Percentiles rank a stretch among this genome's conserved stretches.
phyloP scores from a whole-genome alignment of 2,797 vertebrate species.

The Pogoniulus pusillus region DNA sequence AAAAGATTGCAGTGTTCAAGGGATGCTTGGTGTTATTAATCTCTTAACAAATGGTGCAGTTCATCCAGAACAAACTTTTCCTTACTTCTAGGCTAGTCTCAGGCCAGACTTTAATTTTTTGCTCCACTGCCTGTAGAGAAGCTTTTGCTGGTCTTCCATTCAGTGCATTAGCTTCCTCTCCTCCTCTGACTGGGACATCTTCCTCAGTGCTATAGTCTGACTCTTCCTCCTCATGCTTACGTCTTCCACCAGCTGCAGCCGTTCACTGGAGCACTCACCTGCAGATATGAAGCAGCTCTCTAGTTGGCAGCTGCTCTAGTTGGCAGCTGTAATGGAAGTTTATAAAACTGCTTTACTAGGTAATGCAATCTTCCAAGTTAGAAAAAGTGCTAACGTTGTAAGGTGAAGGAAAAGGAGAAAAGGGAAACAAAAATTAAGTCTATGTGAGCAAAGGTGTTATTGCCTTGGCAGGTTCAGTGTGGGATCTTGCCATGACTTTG shows the following conservation, averaged over 20 bases:
- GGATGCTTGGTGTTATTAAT: not conserved
- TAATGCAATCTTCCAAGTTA: not conserved
- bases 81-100: not conserved
- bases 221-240: not conserved
- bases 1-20: not conserved
- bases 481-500: constrained; percentile 22
- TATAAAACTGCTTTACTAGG: not conserved
- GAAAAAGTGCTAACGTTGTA: not conserved
- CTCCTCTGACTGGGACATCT: not conserved
- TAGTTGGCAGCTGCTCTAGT: not conserved
- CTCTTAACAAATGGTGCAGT: not conserved
- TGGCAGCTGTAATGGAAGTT: not conserved
- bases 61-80: not conserved
- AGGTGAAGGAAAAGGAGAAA: not conserved
- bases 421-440: not conserved
- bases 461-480: constrained; percentile 2
- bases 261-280: not conserved
- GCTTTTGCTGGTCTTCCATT: not conserved
- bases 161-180: not conserved
- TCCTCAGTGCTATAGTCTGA: not conserved
- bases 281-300: not conserved
- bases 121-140: not conserved
- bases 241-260: not conserved
- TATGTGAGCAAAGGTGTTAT: not conserved
- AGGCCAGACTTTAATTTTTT: not conserved